Conservation (phyloP, 2,888 invertebrate species). For the Drosophila flavopinicola region DNA sequence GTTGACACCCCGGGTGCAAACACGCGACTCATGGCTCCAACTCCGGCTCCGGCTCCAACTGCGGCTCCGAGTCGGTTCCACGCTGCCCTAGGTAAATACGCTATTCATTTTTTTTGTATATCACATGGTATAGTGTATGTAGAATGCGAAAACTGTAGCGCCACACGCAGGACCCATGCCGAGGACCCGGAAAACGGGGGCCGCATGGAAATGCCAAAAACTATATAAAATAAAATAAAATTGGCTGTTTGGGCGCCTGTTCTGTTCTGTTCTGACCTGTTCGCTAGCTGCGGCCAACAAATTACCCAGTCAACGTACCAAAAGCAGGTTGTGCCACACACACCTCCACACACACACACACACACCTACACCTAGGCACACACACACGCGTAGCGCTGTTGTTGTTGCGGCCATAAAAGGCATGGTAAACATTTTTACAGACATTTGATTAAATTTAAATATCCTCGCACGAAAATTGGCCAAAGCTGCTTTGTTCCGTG, state of each 20-base stretch:
- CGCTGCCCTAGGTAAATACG: constrained; percentile 63
- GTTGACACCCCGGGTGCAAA: constrained; percentile 71
- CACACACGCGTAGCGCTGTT: constrained; percentile 35
- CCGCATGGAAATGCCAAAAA: constrained; percentile 68
- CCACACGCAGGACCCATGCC: constrained; percentile 62
- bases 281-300: constrained; percentile 59
- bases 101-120: constrained; percentile 19
- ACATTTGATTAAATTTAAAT: constrained; percentile 79
- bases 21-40: constrained; percentile 50
- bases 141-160: constrained; percentile 66
- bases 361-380: constrained; percentile 27
- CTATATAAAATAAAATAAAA: constrained; percentile 76
- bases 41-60: too few species aligned
- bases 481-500: constrained; percentile 45
- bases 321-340: constrained; percentile 67
- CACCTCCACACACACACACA: constrained; percentile 28
- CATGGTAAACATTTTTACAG: constrained; percentile 73
- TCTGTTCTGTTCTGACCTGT: constrained; percentile 53
- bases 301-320: constrained; percentile 71
- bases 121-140: constrained; percentile 6
- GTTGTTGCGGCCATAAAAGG: constrained; percentile 53
- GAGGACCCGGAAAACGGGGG: constrained; percentile 20
- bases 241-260: constrained; percentile 42
- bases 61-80: too few species aligned
- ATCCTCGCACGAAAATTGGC: constrained; percentile 70